Conservation (phyloP, 1,140 invertebrate species). For the Drosophila watanabei region DNA sequence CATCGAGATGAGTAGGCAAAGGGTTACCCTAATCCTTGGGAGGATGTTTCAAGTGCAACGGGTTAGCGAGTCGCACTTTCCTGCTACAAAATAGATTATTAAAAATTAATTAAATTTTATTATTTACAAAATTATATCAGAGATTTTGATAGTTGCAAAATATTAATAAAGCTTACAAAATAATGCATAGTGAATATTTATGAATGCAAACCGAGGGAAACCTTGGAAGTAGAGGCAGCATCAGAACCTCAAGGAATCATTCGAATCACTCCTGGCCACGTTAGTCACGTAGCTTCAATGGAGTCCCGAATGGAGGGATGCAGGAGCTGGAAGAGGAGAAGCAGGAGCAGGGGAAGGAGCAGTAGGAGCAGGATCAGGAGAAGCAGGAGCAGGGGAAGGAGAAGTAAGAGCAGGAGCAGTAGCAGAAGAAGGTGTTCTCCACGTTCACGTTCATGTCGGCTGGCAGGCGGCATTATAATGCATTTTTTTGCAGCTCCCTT, state of each 20-base stretch:
- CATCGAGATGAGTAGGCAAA: constrained; percentile 26
- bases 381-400: too few species aligned
- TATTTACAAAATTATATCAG: neutral
- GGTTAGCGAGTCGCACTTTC: too few species aligned
- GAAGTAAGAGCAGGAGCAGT: too few species aligned
- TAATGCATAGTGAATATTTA: neutral
- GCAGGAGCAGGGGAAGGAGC: too few species aligned
- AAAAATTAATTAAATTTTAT: neutral
- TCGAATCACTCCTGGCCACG: constrained; percentile 3
- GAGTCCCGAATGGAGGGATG: constrained; percentile 12
- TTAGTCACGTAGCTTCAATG: constrained; percentile 41
- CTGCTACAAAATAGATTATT: neutral
- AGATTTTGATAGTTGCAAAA: neutral
- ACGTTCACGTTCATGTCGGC: constrained; percentile 43
- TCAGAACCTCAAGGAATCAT: neutral
- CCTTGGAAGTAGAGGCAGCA: neutral
- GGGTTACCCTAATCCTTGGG: neutral
- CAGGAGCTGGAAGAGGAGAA: neutral
- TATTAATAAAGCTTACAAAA: neutral
- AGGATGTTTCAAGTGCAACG: neutral
- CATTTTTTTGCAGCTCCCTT: constrained; percentile 30
- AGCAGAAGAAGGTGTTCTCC: constrained; percentile 8
- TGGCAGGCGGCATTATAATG: constrained; percentile 60
- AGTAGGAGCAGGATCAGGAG: too few species aligned
- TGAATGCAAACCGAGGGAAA: too few species aligned